Evolutionary conservation across 2,888 invertebrate species (phyloP).

Genomic region (Spilarctia lutea): DNA sequence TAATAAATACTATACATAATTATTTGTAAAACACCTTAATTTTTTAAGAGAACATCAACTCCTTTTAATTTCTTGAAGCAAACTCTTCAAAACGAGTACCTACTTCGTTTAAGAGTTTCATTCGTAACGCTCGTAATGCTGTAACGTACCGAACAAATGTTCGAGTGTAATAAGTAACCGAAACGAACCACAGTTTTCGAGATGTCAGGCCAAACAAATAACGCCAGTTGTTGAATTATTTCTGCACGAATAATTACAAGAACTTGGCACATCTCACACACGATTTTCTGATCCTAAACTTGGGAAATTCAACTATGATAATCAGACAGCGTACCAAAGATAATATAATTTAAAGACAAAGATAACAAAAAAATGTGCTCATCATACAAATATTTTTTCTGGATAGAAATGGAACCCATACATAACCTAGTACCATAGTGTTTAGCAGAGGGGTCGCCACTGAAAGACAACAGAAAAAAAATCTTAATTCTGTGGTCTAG

Average conservation of each 20-base stretch:
- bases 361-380: no score
- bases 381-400: no score
- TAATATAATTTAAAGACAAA: no score
- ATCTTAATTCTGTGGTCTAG: no score
- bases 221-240: neutral
- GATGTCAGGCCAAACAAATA: neutral
- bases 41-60: neutral
- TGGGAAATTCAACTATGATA: no score
- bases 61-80: neutral
- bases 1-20: no score
- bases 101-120: neutral
- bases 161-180: conserved; percentile 1
- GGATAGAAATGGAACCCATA: no score
- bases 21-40: neutral
- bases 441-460: no score
- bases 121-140: neutral
- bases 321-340: no score
- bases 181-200: neutral
- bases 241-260: neutral
- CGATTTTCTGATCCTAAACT: no score
- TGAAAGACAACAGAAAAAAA: no score
- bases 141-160: neutral
- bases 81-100: neutral
- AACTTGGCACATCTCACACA: neutral
- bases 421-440: no score